These are phyloP conservation scores for Hirtodrosophila cameraria DNA, from an alignment of 2,888 invertebrate species.

Conservation along the genomic window DNA sequence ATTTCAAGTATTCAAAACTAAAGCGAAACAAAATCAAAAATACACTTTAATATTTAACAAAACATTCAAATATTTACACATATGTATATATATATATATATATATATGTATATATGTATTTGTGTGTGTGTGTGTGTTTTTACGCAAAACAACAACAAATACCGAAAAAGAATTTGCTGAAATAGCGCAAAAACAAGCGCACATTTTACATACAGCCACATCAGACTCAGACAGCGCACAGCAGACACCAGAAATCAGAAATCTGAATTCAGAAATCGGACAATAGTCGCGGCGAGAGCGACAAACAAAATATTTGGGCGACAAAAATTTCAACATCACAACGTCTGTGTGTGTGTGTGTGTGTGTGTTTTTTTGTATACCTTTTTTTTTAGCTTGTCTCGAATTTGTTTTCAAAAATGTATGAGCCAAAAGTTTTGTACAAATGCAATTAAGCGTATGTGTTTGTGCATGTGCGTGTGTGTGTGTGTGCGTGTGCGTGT, in stretches of 20 bases:
- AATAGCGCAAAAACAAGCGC: constrained; percentile 46
- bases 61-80: constrained; percentile 12
- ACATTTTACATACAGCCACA: constrained; percentile 17
- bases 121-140: constrained; percentile 8
- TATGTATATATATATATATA: not conserved
- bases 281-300: constrained; percentile 45
- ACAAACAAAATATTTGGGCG: constrained; percentile 49
- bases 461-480: not conserved
- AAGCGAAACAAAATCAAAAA: constrained; percentile 8
- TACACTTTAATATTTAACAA: constrained; percentile 10
- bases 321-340: constrained; percentile 52
- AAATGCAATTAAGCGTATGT: constrained; percentile 10
- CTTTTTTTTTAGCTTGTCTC: constrained; percentile 19
- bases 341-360: too few species aligned
- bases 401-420: constrained; percentile 8
- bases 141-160: constrained; percentile 11
- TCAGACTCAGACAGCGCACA: constrained; percentile 27
- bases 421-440: not conserved
- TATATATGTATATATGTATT: not conserved
- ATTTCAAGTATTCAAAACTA: constrained; percentile 4
- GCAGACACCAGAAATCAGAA: constrained; percentile 17
- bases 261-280: constrained; percentile 45
- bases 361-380: constrained; percentile 27
- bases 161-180: constrained; percentile 48
- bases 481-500: not conserved